Evolutionary conservation across 2,113 vertebrate species (phyloP).

Genomic region (Indicator indicator): DNA sequence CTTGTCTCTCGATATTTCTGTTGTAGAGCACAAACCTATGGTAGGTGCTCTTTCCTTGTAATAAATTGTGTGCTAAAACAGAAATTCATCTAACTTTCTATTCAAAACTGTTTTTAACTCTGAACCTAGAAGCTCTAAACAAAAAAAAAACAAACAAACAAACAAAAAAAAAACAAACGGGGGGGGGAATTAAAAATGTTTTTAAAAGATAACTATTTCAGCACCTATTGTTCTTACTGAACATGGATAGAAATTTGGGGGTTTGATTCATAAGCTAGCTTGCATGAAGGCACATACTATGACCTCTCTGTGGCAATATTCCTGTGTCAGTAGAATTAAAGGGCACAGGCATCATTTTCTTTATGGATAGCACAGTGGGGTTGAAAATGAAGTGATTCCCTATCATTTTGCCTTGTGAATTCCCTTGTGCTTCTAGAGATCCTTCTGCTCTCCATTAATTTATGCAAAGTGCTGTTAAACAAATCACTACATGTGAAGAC

Average conservation of each 20-base stretch:
- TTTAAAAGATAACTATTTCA: not conserved
- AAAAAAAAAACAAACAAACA: not conserved
- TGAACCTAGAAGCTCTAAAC: not conserved
- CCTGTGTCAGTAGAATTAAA: not conserved
- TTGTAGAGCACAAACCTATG: not conserved
- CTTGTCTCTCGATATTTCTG: not conserved
- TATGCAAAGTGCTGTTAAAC: slow-evolving; percentile 71
- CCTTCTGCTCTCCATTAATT: slow-evolving; percentile 61
- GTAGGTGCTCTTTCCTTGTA: not conserved
- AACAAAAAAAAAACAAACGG: not conserved
- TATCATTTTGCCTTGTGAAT: slow-evolving; percentile 45
- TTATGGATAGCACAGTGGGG: not conserved
- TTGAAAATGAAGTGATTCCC: not conserved
- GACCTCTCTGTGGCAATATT: not conserved
- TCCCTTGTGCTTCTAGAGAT: slow-evolving; percentile 27
- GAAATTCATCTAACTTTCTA: not conserved
- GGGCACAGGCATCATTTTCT: not conserved
- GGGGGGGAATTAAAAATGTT: not conserved
- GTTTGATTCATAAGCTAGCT: not conserved
- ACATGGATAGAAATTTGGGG: not conserved
- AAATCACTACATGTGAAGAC: slow-evolving; percentile 69
- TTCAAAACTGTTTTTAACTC: not conserved
- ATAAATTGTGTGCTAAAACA: not conserved
- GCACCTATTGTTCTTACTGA: not conserved
- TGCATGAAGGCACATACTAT: not conserved